phyloP scores from a whole-genome alignment of 2,797 vertebrate genomes.

The Sitta carolinensis region DNA sequence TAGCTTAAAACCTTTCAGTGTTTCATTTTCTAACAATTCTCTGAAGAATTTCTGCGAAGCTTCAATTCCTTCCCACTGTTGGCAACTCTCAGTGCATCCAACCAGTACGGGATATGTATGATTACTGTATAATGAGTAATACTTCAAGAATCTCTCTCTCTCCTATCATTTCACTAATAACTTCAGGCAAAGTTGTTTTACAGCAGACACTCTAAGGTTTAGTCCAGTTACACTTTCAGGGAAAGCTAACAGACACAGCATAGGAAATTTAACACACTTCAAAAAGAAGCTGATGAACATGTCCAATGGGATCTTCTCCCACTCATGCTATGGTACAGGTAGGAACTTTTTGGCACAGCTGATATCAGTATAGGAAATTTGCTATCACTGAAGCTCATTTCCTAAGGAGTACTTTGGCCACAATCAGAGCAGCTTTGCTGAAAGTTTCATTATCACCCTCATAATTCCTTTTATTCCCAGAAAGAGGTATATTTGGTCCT shows the following conservation, averaged over 20 bases:
- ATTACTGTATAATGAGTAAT: conserved; percentile 10
- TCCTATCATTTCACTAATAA: not conserved
- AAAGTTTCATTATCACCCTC: not conserved
- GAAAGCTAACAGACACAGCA: not conserved
- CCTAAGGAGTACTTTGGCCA: not conserved
- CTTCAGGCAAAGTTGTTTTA: not conserved
- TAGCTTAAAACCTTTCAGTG: not conserved
- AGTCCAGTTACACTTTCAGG: not conserved
- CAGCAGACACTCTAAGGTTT: not conserved
- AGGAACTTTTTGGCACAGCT: not conserved
- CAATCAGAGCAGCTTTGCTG: not conserved
- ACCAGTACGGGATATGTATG: not conserved
- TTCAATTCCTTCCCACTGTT: conserved; percentile 1
- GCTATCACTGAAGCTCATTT: not conserved
- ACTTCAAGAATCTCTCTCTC: not conserved
- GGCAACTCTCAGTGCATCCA: not conserved
- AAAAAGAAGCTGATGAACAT: not conserved
- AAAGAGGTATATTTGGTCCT: not conserved
- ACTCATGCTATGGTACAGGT: not conserved
- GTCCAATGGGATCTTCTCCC: not conserved
- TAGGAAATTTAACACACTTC: not conserved
- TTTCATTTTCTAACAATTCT: conserved; percentile 22
- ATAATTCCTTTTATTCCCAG: not conserved
- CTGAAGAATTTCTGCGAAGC: not conserved
- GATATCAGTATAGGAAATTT: not conserved